Conservation (phyloP, 2,113 vertebrate species). For the Daubentonia madagascariensis region DNA sequence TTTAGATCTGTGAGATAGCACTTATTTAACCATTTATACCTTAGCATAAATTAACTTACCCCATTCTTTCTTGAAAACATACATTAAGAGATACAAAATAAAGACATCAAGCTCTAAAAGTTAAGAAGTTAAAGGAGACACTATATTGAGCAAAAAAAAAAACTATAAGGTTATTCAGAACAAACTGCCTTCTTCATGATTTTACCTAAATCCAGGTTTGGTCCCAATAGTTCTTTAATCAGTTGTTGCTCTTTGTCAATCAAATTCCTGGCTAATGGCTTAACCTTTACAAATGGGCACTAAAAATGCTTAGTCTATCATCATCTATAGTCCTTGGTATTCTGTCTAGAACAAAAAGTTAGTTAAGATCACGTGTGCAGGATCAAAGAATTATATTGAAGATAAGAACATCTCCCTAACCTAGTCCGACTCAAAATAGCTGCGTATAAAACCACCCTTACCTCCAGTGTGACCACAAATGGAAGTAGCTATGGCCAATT, state of each 20-base stretch:
- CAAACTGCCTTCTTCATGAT: not conserved
- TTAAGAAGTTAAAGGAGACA: not conserved
- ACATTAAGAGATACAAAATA: slow-evolving; percentile 8
- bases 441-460: not conserved
- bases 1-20: too few species aligned
- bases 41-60: not conserved
- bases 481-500: not conserved
- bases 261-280: not conserved
- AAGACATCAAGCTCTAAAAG: not conserved
- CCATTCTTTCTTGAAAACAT: not conserved
- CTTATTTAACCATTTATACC: not conserved
- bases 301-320: not conserved
- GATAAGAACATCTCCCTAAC: not conserved
- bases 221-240: not conserved
- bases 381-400: not conserved
- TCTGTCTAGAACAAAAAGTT: not conserved
- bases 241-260: not conserved
- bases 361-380: not conserved
- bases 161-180: not conserved
- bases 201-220: not conserved
- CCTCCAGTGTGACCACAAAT: not conserved
- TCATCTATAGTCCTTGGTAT: not conserved
- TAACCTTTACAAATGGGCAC: not conserved
- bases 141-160: not conserved
- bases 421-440: not conserved